These are phyloP conservation scores for Manis crassicaudata DNA, from an alignment of 2,797 vertebrate genomes.

Conservation along the genomic window DNA sequence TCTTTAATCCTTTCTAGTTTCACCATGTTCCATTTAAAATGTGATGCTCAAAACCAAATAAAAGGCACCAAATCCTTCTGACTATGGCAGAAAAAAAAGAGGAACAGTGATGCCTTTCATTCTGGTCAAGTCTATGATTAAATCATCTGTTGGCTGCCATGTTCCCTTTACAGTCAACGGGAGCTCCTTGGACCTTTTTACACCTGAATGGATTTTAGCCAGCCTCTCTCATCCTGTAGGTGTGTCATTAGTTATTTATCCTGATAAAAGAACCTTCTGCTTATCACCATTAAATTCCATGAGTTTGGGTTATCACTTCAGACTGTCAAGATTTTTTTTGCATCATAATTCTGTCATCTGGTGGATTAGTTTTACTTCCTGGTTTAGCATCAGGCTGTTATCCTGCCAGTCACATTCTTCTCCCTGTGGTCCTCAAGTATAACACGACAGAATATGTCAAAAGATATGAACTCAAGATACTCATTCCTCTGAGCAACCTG, in stretches of 20 bases:
- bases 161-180: too few species aligned
- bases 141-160: background rate
- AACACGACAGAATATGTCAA: background rate
- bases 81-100: background rate
- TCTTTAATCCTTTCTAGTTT: background rate
- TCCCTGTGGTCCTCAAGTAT: background rate
- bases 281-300: conserved; percentile 38
- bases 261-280: background rate
- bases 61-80: background rate
- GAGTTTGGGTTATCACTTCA: conserved; percentile 16
- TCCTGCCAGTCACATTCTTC: background rate
- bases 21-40: background rate
- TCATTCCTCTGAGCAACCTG: background rate
- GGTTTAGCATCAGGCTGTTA: background rate
- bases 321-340: conserved; percentile 30
- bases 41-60: background rate
- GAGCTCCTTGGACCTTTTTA: background rate
- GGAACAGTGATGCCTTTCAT: background rate
- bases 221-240: background rate
- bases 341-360: conserved; percentile 57
- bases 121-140: background rate
- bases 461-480: background rate
- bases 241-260: background rate
- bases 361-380: conserved; percentile 37
- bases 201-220: background rate